Evolutionary conservation across 2,888 invertebrate genomes (phyloP).

Genomic region (Marronus borbonicus): DNA sequence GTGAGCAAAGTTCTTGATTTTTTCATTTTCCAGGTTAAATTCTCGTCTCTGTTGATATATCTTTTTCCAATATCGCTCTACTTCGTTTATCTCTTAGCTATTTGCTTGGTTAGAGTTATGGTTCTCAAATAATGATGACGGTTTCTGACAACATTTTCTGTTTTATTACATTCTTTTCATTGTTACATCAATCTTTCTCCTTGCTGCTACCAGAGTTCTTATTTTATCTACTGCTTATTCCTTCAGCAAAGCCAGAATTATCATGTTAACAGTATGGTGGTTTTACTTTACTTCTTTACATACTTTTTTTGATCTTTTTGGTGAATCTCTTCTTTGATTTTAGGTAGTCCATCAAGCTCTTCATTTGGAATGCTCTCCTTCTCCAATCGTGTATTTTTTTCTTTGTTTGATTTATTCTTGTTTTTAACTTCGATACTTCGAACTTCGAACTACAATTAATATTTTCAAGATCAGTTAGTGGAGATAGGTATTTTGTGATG

Average conservation of each 20-base stretch:
- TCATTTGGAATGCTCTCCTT: neutral
- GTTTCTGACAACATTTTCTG: neutral
- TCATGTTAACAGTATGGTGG: neutral
- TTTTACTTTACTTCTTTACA: neutral
- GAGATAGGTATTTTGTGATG: neutral
- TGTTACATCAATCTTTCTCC: neutral
- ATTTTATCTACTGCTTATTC: neutral
- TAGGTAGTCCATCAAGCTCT: neutral
- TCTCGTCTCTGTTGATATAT: neutral
- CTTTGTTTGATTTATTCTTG: neutral
- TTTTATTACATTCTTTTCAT: slow-evolving; percentile 10
- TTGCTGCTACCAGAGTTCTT: neutral
- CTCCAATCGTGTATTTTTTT: neutral
- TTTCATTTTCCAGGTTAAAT: neutral
- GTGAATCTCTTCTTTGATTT: neutral
- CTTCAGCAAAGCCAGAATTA: neutral
- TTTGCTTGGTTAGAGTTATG: neutral
- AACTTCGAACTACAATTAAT: no score
- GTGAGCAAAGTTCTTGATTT: neutral
- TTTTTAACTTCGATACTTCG: neutral
- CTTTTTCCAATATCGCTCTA: neutral
- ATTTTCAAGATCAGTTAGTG: no score
- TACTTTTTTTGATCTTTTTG: neutral
- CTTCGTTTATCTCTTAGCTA: neutral
- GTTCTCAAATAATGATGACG: neutral